phyloP scores from a whole-genome alignment of 2,113 vertebrate species.

The Narcine bancroftii region DNA sequence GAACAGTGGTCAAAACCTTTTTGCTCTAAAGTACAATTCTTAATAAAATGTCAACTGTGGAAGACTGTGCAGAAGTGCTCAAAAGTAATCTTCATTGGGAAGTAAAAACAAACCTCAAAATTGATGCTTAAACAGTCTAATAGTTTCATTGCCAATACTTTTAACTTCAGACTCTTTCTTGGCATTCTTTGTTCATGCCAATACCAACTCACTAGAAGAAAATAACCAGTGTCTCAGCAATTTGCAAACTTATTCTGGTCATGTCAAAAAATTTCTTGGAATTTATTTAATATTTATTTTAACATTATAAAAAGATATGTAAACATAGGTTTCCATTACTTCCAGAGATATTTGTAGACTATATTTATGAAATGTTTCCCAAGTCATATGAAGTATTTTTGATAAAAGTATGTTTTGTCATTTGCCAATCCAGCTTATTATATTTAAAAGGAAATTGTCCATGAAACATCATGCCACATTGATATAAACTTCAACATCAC shows the following conservation, averaged over 20 bases:
- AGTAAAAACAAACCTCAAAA: background rate
- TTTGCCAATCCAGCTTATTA: background rate
- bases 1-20: background rate
- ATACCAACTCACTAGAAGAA: background rate
- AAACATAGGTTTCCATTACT: background rate
- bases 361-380: background rate
- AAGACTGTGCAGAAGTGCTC: background rate
- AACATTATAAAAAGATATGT: background rate
- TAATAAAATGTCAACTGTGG: background rate
- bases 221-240: background rate
- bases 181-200: background rate
- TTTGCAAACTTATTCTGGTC: background rate
- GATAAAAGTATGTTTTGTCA: background rate
- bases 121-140: background rate
- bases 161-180: background rate
- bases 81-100: background rate
- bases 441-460: background rate
- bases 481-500: slow-evolving; percentile 14
- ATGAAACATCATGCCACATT: background rate
- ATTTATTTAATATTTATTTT: background rate
- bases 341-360: background rate
- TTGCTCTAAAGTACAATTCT: background rate
- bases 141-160: background rate
- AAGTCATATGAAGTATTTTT: background rate
- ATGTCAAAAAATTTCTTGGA: background rate